Base-by-base conservation (phyloP, 2,888 invertebrate species). In the Helicoverpa assulta region DNA sequence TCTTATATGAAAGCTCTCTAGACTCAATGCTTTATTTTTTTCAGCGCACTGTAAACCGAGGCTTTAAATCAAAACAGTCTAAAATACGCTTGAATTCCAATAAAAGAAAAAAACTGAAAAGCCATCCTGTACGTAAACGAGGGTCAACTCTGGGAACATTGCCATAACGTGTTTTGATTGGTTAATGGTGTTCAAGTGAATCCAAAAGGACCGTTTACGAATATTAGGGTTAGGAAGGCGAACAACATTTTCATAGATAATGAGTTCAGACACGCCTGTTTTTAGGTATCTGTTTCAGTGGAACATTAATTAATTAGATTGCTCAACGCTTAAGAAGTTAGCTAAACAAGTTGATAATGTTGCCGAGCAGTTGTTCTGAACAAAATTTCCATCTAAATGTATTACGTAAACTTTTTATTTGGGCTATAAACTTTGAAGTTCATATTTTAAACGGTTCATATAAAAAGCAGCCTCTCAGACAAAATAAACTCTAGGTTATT, bases 161-260 rank as follows among this genome's bases (percentile, higher is more conserved):
- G 26, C 62, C 68, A 72, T 83, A 78, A 84, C 73, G 74, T 83
- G 78, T 82, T 86, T 80, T 85, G 85, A 85, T 87, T 83, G 82
- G 84, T 78, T 83, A 84, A 84, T 80, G 78, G 77, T 78, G 77
- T 81, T 80, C 75, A 76, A 73, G 80, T 81, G 80, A 77, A 80
- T 81, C 79, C 70, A 5, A 82, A 40, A 83, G 67, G 76, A 76
- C 78, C 79, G 77, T 80, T 83, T 78, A 84, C 77, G 81, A 81
- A 84, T 83, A 84, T 81, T 72, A 64, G 62, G 76, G 77, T 72
- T 71, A 26, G 57, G 66, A 63, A 78, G 43, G 43, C 67, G 6
- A 77, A 70, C 67, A 72, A 10, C 56, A 70, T 70, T 81, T 83
- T 81, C 85, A 82, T 78, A 81, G 70, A 64, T 81, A 82, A 86